These are phyloP conservation scores for Apamea anceps DNA, from an alignment of 2,888 invertebrate genomes.

Conservation along the genomic window DNA sequence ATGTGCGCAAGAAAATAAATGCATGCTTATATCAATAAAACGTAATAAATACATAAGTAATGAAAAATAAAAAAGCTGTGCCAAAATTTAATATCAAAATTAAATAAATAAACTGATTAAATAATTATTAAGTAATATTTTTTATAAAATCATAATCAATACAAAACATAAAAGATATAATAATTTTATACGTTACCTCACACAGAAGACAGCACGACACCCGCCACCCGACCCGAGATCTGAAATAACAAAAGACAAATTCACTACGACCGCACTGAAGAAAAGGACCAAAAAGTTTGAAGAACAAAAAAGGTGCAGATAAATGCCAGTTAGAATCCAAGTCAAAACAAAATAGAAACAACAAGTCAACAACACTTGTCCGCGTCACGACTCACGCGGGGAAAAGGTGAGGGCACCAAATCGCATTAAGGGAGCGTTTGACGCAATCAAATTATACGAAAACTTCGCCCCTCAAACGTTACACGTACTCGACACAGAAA, in stretches of 20 bases:
- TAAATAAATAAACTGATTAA: background rate
- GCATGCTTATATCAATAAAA: background rate
- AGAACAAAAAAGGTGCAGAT: constrained; percentile 62
- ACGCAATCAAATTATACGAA: constrained; percentile 82
- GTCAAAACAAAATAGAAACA: constrained; percentile 85
- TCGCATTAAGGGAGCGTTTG: constrained; percentile 80
- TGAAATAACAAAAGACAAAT: constrained; percentile 73
- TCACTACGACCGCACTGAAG: constrained; percentile 53
- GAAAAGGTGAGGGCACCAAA: constrained; percentile 78
- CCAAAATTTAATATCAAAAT: background rate
- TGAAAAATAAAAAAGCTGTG: background rate
- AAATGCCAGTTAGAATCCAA: constrained; percentile 75
- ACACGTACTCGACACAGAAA: constrained; percentile 49
- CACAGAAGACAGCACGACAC: constrained; percentile 20
- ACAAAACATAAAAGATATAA: constrained; percentile 42
- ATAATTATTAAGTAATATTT: too few species aligned
- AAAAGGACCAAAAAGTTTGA: constrained; percentile 59
- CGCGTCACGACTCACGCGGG: constrained; percentile 76
- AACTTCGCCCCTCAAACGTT: constrained; percentile 65
- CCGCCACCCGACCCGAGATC: constrained; percentile 65
- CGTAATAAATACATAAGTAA: background rate
- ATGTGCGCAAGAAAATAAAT: background rate
- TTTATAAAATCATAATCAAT: constrained; percentile 18
- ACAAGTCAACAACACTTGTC: constrained; percentile 87
- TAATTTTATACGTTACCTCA: constrained; percentile 75